Base-by-base conservation (phyloP, 2,797 vertebrate species). In the Hyperoplus immaculatus region DNA sequence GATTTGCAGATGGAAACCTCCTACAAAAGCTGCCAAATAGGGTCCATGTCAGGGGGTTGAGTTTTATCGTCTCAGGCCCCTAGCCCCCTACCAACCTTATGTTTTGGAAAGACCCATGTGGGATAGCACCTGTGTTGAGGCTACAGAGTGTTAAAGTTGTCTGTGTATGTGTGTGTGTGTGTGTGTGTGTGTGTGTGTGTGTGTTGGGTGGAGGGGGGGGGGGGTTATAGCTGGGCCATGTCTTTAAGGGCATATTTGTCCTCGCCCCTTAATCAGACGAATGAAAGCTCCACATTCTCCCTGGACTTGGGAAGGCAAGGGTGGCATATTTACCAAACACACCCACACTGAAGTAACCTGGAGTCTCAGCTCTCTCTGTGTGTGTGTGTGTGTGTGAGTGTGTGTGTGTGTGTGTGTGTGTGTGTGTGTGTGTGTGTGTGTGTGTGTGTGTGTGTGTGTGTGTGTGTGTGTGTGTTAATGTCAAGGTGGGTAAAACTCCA, bases 311-410 rank as follows among this genome's bases (percentile, higher is more conserved):
- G 87, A 83, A 88, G 87, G 79, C 86, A 86, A 85, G 68, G 90
- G 91, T 92, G 91, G 89, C 84, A 92, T 95, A 92, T 95, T 95
- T 94, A 95, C 91, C 90, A 93, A 95, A 95, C 93, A 93, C 88
- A 86, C 88, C 87, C 81, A 83, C 89, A 84, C 80, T 85, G 81
- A 79, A 89, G 82, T 87, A 86, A 92, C 92, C 87, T 78, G 76
- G 72, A 88, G 77, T 82, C 65, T 83, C 29, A 29, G 55, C 49
- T 75, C 9, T 29, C 3, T 29, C n/a, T n/a, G n/a, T n/a, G n/a
- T n/a, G n/a, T n/a, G n/a, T n/a, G n/a, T 1, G 21, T 21, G 21
- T 21, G 21, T 21, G 21, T 21, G 21, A 1, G 21, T 21, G 21
- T 21, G 21, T 21, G 21, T 21, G 21, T 21, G 21, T 81, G 80